These are phyloP conservation scores for Stercorarius parasiticus DNA, from an alignment of 2,113 vertebrate genomes.

Conservation along the genomic window DNA sequence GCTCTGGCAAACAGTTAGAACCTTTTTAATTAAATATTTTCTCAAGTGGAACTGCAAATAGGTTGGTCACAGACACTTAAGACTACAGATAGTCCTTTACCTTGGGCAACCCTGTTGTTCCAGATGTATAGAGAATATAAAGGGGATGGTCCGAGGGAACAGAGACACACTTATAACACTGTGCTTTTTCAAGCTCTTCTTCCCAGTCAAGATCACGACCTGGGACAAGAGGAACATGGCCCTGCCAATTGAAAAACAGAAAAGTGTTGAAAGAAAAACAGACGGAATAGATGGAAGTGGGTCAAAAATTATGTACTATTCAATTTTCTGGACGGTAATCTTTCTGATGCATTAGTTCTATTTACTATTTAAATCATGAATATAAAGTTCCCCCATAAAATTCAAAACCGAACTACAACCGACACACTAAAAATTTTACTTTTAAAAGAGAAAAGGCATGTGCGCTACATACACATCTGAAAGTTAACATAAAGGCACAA, in stretches of 20 bases:
- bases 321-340: background rate
- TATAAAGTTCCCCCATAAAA: background rate
- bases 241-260: conserved; percentile 68
- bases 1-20: background rate
- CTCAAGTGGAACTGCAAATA: background rate
- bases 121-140: conserved; percentile 96
- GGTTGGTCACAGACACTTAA: background rate
- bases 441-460: background rate
- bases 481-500: background rate
- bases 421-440: background rate
- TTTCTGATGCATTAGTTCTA: background rate
- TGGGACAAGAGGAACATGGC: conserved; percentile 70
- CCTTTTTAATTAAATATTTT: background rate
- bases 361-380: background rate
- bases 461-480: background rate
- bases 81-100: conserved; percentile 63
- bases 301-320: background rate
- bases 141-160: conserved; percentile 88
- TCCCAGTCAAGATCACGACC: conserved; percentile 89
- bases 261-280: background rate
- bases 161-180: conserved; percentile 82
- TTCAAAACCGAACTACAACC: background rate
- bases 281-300: background rate
- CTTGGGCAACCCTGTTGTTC: conserved; percentile 94
- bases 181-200: conserved; percentile 86